Conservation (phyloP, 2,888 invertebrate species). For the Seira sanloemensis region DNA sequence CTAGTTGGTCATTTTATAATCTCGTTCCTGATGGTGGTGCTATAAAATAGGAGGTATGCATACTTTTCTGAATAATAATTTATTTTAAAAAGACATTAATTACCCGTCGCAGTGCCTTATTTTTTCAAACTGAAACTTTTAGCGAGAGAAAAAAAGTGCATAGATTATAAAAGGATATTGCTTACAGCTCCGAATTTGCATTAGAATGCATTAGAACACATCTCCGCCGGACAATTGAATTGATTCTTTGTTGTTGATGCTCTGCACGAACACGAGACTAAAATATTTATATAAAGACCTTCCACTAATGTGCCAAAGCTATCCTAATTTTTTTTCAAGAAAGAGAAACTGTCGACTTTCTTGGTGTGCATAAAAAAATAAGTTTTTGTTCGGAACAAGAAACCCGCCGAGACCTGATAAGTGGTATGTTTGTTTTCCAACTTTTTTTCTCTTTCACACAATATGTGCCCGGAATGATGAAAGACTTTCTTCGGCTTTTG, state of each 20-base stretch:
- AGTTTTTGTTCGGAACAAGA: neutral
- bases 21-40: neutral
- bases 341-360: neutral
- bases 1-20: neutral
- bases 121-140: neutral
- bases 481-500: neutral
- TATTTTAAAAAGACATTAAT: neutral
- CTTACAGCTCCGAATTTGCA: neutral
- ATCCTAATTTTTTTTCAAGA: neutral
- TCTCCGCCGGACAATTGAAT: neutral
- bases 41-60: neutral
- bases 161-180: neutral
- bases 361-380: neutral
- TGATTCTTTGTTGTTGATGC: neutral
- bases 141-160: neutral
- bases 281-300: too few relatives aligned
- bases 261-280: neutral
- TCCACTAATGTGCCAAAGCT: neutral
- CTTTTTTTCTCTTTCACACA: neutral
- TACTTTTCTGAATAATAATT: too few relatives aligned
- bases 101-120: neutral
- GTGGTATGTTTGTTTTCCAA: constrained; percentile 4
- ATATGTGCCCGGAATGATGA: constrained; percentile 4
- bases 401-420: neutral
- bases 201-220: neutral